A percentile compares a stretch with the other conserved stretches of the same genome.
Conservation (phyloP, 2,113 vertebrate genomes). For the Gymnarchus niloticus region DNA sequence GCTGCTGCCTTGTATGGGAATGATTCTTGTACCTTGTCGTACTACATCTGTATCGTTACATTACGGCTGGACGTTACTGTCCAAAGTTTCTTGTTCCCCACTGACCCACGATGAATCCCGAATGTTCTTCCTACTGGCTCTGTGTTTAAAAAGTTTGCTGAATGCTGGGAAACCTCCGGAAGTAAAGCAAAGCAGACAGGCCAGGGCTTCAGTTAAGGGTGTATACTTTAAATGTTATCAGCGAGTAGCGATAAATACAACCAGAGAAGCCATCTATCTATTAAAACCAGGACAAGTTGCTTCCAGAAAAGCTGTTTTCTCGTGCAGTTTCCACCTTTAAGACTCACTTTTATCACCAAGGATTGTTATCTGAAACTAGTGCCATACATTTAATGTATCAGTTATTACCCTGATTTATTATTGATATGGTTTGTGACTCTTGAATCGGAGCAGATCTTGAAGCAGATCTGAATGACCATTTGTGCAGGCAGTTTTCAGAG, state of each 20-base stretch:
- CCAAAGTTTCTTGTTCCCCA: neutral
- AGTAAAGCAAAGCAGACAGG: neutral
- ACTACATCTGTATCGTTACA: neutral
- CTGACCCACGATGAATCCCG: neutral
- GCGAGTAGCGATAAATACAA: neutral
- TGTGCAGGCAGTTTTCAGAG: neutral
- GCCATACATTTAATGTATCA: neutral
- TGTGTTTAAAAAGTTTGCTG: neutral
- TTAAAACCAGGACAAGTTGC: neutral
- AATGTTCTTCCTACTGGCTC: neutral
- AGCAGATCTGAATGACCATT: neutral
- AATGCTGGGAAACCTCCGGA: neutral
- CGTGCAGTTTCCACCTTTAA: neutral
- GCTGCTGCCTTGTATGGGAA: too few relatives aligned
- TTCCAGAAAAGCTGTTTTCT: neutral
- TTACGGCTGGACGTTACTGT: neutral
- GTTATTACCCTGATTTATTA: constrained; percentile 5
- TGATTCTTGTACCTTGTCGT: neutral
- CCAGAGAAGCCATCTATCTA: neutral
- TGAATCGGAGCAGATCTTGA: constrained; percentile 4
- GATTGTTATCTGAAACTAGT: neutral
- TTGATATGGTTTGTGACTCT: neutral
- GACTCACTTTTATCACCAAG: constrained; percentile 5
- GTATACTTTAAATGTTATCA: neutral
- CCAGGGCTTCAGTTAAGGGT: neutral